Evolutionary conservation across 23 tunicate genomes (phyloP), one percentile per base, ranked within the genome.

Genomic region (Trididemnum clinides): DNA sequence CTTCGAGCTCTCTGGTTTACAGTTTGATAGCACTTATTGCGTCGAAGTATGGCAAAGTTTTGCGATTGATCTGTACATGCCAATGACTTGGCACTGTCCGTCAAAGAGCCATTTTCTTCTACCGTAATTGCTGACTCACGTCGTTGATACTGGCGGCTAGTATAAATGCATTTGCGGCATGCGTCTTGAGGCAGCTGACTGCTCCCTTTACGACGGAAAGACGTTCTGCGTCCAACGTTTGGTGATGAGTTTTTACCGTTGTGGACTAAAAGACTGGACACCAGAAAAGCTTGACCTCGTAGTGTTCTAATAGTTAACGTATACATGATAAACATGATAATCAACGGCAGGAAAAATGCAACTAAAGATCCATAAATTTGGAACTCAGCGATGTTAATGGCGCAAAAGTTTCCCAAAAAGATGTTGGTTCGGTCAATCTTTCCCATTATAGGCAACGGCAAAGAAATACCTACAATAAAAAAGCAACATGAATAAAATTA

Each of bases 291-390:
- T 58, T 91, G 96, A 44, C 81, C 82, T 51, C 65, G 88, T 36
- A 93, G 78, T 20, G 86, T 84, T 33, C 90, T 39, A 31, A 93
- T 93, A 20, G 98, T 93, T 34, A 93, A 72, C 28, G 87, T 91
- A 69, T 93, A 86, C 78, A 85, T 84, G 57, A 88, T 63, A 39
- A 88, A 85, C 98, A 93, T 93, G 64, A 93, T 82, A 2, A 84
- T 58, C 78, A 93, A 59, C 7, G 98, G 98, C 19, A 88, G 83
- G 31, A 93, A 88, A 72, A 93, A 93, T 0, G 98, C 98, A 33
- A 85, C 93, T 5, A 93, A 37, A 1, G 98, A 93, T 2, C 92
- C 98, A 80, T 58, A 84, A 6, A 89, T 85, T 26, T 84, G 81
- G 34, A 93, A 93, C 51, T 88, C 82, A 3, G 90, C 77, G 57